Evolutionary conservation across 2,888 invertebrate genomes (phyloP).

Genomic region (Holacanthella duospinosa): DNA sequence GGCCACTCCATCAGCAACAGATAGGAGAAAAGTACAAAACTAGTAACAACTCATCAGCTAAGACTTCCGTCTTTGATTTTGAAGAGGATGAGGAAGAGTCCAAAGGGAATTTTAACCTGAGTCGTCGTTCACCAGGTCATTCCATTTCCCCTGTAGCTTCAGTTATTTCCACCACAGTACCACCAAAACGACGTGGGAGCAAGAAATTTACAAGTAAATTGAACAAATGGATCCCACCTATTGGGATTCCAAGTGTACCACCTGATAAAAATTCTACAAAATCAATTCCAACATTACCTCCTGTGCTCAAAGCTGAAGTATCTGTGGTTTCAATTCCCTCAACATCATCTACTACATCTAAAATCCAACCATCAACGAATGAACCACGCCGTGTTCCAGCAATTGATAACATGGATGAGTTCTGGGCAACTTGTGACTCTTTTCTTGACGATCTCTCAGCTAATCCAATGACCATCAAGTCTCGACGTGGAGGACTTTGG

Average conservation of each 20-base stretch:
- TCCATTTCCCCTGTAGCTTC: background rate
- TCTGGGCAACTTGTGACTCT: slow-evolving; percentile 36
- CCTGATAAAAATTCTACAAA: background rate
- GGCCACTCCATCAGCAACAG: no score
- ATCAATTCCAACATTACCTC: background rate
- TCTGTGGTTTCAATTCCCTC: background rate
- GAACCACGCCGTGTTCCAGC: slow-evolving; percentile 5
- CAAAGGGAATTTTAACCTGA: slow-evolving; percentile 1
- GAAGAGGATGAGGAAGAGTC: slow-evolving; percentile 54
- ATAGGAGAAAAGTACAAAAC: background rate
- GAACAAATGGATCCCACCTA: background rate
- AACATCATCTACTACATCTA: background rate
- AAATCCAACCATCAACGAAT: background rate
- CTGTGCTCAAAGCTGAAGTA: background rate
- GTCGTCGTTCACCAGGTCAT: slow-evolving; percentile 3
- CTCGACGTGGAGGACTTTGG: slow-evolving; percentile 35
- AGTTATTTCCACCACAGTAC: background rate
- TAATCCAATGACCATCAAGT: slow-evolving; percentile 35
- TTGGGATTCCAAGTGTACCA: background rate
- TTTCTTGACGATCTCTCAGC: slow-evolving; percentile 34
- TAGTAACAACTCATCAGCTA: background rate
- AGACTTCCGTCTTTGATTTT: slow-evolving; percentile 52
- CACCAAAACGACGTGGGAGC: slow-evolving; percentile 1
- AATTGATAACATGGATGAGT: slow-evolving; percentile 28
- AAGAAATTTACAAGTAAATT: slow-evolving; percentile 4